Base-by-base conservation (phyloP, 2,888 invertebrate genomes). In the Aspidapion aeneum region DNA sequence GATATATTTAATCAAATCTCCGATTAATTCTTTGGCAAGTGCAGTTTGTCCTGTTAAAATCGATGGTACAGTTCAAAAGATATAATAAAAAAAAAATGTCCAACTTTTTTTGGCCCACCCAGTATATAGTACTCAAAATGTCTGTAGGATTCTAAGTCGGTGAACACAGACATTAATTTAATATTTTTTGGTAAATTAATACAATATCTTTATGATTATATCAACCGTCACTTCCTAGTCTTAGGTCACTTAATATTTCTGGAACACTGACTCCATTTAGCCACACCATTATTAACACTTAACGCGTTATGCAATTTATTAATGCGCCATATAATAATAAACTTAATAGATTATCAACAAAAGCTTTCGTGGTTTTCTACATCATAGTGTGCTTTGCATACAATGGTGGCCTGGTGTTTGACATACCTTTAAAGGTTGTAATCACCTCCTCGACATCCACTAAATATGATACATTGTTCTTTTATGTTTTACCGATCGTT, bases 261-360 rank as follows among this genome's bases (percentile, higher is more conserved):
- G 35, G 35, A 35, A 35, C 35, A 12, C 35, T 35, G 35, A 35
- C 3, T 35, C 35, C 35, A 35, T 35, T 35, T 7, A 7, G 35
- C 35, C 35, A 35, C n/a, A n/a, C n/a, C n/a, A n/a, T n/a, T 48
- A 48, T n/a, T 19, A 52, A 52, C 52, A 19, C 52, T 52, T 52
- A 9, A 18, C n/a, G 18, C 19, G 52, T 52, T 52, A 19, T 52
- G 52, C 52, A 52, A 52, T 52, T 52, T 52, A n/a, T n/a, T n/a
- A 52, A 52, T 19, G 52, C n/a, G 17, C 52, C 52, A 52, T 52
- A 52, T 52, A 52, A 52, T 52, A 52, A 7, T 35, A 35, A 35
- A 35, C 5, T 35, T 35, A 35, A 35, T 35, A 35, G 35, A 35
- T 35, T 35, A 35, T 35, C 12, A n/a, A n/a, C n/a, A 35, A 35